phyloP scores from a whole-genome alignment of 2,113 vertebrate species.

The Chloropsis cyanopogon region DNA sequence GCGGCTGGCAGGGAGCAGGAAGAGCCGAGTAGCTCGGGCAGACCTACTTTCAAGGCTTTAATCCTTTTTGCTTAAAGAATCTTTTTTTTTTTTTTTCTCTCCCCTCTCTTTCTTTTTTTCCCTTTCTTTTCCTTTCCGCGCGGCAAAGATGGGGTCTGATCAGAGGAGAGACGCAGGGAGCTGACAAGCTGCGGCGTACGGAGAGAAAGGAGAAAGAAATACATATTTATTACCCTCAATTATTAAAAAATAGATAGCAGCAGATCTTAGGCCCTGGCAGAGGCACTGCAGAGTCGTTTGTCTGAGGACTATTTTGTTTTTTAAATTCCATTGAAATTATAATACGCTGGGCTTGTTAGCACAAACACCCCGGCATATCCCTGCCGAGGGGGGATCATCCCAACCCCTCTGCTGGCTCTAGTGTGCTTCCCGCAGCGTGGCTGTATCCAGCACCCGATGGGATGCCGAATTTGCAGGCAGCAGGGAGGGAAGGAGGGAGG shows the following conservation, averaged over 20 bases:
- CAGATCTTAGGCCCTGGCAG: constrained; percentile 75
- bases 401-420: not conserved
- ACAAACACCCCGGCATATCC: constrained; percentile 43
- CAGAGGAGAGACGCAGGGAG: constrained; percentile 76
- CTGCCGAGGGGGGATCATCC: constrained; percentile 10
- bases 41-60: constrained; percentile 82
- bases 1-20: not conserved
- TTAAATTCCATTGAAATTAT: constrained; percentile 70
- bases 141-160: constrained; percentile 78
- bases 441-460: not conserved
- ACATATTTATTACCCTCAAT: constrained; percentile 84
- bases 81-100: not conserved
- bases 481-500: not conserved
- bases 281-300: constrained; percentile 66
- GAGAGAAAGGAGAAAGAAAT: constrained; percentile 75
- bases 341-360: constrained; percentile 60
- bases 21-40: constrained; percentile 34
- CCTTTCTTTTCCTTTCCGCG: constrained; percentile 2
- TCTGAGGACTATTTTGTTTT: constrained; percentile 63
- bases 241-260: constrained; percentile 80
- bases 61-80: constrained; percentile 80
- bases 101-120: not conserved
- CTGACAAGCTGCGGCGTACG: constrained; percentile 77
- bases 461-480: not conserved
- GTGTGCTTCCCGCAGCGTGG: not conserved